These are phyloP conservation scores for Ornithoptera priamus DNA, from an alignment of 2,888 invertebrate species.

Conservation along the genomic window DNA sequence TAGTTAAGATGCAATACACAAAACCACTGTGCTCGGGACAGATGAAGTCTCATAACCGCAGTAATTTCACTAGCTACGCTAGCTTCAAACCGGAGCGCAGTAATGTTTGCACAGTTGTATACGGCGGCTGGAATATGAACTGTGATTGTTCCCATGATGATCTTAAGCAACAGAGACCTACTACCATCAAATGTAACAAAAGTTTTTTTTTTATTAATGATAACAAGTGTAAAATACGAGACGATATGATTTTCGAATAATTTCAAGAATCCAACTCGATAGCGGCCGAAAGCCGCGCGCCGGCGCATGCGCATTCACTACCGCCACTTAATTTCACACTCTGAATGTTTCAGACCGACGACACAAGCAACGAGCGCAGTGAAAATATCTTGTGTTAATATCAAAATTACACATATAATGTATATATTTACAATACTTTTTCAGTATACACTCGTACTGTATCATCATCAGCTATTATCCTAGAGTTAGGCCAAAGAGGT, in stretches of 20 bases:
- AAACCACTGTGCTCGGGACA: no score
- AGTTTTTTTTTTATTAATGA: background rate
- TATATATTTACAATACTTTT: background rate
- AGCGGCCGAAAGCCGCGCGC: background rate
- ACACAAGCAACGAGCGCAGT: constrained; percentile 28
- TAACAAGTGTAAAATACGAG: constrained; percentile 13
- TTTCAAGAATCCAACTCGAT: constrained; percentile 19
- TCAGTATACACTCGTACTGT: background rate
- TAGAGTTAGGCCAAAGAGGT: no score
- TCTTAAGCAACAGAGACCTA: no score
- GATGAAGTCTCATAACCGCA: no score
- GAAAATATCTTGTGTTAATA: background rate
- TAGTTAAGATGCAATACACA: no score
- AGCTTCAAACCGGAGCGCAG: no score
- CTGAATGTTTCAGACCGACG: constrained; percentile 37
- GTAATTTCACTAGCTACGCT: no score
- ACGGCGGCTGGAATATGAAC: no score
- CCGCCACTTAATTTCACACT: constrained; percentile 43
- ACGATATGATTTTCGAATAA: constrained; percentile 6
- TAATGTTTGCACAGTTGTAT: no score
- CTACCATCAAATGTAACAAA: no score
- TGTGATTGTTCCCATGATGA: no score
- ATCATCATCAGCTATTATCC: no score
- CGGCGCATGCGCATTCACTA: constrained; percentile 26
- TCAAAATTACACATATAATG: background rate